Conservation (phyloP, 2,888 invertebrate species). For the Blastobasis adustella region DNA sequence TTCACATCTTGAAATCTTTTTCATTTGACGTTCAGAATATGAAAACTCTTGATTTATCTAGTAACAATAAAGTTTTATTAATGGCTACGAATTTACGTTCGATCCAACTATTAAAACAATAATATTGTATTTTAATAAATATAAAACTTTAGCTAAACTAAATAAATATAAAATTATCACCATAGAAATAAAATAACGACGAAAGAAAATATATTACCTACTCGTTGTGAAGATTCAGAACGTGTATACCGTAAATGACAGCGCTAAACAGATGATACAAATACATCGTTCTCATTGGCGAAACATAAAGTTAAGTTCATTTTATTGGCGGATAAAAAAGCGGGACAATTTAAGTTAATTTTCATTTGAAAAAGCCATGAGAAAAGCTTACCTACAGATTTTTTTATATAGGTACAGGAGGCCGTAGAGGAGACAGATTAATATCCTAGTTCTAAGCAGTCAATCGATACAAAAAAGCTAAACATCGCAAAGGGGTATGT, state of each 20-base stretch:
- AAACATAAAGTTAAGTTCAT: not conserved
- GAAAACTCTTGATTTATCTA: not conserved
- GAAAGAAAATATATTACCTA: too few relatives aligned
- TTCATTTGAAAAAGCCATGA: not conserved
- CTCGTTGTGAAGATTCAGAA: too few relatives aligned
- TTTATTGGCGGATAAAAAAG: not conserved
- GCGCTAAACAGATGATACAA: conserved; percentile 31
- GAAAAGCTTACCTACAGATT: not conserved
- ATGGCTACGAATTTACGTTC: too few relatives aligned
- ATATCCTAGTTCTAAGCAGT: too few relatives aligned
- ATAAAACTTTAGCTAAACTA: too few relatives aligned
- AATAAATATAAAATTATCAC: too few relatives aligned
- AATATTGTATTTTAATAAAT: too few relatives aligned
- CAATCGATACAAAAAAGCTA: too few relatives aligned
- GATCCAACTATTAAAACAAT: too few relatives aligned
- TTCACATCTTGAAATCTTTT: conserved; percentile 28
- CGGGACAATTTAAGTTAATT: conserved; percentile 18
- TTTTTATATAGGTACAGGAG: not conserved
- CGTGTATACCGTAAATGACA: conserved; percentile 16
- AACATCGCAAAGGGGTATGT: too few relatives aligned
- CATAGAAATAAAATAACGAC: too few relatives aligned
- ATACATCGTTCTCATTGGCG: conserved; percentile 24
- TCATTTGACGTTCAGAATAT: not conserved
- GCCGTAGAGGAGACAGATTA: too few relatives aligned
- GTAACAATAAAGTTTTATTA: not conserved